Base-by-base conservation (phyloP, 2,113 vertebrate genomes). In the Rhynchopsitta pachyrhyncha region DNA sequence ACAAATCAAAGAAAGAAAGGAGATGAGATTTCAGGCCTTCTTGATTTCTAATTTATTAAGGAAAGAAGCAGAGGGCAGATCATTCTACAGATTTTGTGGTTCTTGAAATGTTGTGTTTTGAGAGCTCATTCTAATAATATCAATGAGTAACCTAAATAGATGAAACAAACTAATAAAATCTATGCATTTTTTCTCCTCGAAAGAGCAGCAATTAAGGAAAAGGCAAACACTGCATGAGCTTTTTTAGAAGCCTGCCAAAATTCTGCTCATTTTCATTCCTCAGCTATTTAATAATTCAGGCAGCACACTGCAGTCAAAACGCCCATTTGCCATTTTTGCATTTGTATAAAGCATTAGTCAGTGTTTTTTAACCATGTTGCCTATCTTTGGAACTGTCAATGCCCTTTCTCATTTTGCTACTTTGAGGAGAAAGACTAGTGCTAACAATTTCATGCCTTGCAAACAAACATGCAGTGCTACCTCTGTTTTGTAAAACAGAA, bases 281-380 rank as follows among this genome's bases (percentile, higher is more conserved):
- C 73, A 84, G 74, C 52, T 97, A 83, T 94, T 97, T 91, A 97
- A 95, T 96, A 96, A 97, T 97, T 97, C 90, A 95, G 74, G 46
- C 41, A 71, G 87, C 64, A 84, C 75, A 67, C 2, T 77, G 81
- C 73, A 95, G 93, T 86, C 47, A 74, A 94, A 95, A 93, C 9
- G 83, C 52, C 85, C 71, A 79, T 88, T 96, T 93, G 78, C 83
- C 73, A 77, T 88, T 96, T 95, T 55, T 95, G 73, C 71, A 78
- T 92, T 92, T 86, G 31, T 69, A 46, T 66, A 86, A 95, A 91
- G 67, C 84, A 50, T 76, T 95, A 95, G 60, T 94, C 86, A 92
- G 50, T 92, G 82, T 16, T 91, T 95, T 96, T 85, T 78, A 94
- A 84, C 86, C 44, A 63, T 16, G 7, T 11, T 93, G 55, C 31